Evolutionary conservation across 37 sponge, comb jelly and placozoan genomes (phyloP), one percentile per base, ranked within the genome.

Genomic region (Halisarca cf. caerulea): DNA sequence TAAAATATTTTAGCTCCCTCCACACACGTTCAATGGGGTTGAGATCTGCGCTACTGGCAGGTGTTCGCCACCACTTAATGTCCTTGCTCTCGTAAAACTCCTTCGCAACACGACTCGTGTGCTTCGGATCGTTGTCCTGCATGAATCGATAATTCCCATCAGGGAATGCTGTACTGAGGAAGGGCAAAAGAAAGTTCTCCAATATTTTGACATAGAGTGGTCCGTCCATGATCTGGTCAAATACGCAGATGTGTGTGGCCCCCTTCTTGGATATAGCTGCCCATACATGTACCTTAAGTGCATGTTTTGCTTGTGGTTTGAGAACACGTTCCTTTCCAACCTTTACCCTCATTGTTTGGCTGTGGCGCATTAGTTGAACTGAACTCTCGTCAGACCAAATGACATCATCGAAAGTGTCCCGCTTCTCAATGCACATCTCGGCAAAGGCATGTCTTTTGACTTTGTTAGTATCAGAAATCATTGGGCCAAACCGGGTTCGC

Each of bases 71-170:
- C 79, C 79, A 78, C 2, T 44, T 78, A 32, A 78, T 51, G 2
- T 11, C 44, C 27, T 78, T 78, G 2, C 27, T 7, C 2, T 2
- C 53, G 42, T 53, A 78, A 78, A 78, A 78, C 28, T 44, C 51
- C 51, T 51, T 44, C 17, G 79, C 55, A 3, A 53, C 25, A 2
- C 79, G 51, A 53, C 55, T 24, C 20, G 79, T 78, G 8, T 78
- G 79, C 53, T 69, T 69, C 7, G 71, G 71, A 69, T 69, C 71
- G 34, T 69, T 69, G 71, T 69, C 71, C 71, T 69, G 79, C 79
- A 78, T 78, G 32, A 78, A 78, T 3, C 53, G 25, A 78, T 78
- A 51, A 4, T 7, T 2, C 21, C 30, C 51, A 69, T 4, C 71
- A 53, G 79, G 79, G 30, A 78, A 78, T 3, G 3, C n/a, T 7